Percentiles rank a stretch among this genome's conserved stretches.
Conservation (phyloP, 2,113 vertebrate genomes). For the Gopherus evgoodei region DNA sequence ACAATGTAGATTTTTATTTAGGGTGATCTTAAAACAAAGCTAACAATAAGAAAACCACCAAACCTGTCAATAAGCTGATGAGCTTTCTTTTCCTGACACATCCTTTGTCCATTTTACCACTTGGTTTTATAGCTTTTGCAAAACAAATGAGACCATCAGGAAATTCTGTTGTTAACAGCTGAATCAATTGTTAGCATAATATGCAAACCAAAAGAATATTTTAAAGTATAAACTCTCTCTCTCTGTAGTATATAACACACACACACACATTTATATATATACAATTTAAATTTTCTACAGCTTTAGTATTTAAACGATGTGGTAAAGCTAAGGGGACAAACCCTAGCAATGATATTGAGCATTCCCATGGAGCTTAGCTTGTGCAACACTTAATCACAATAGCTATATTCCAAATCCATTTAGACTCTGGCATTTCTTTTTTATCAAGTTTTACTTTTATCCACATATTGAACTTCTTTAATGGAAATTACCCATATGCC, state of each 20-base stretch:
- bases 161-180: background rate
- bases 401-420: slow-evolving; percentile 28
- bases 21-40: slow-evolving; percentile 27
- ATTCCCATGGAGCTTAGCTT: background rate
- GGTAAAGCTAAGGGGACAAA: background rate
- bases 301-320: slow-evolving; percentile 24
- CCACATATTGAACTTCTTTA: slow-evolving; percentile 50
- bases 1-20: background rate
- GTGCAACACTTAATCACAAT: slow-evolving; percentile 9
- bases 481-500: slow-evolving; percentile 57
- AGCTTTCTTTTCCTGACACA: background rate
- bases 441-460: slow-evolving; percentile 61
- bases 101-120: background rate
- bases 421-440: slow-evolving; percentile 39
- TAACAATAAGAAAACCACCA: background rate
- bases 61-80: background rate
- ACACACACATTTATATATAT: background rate
- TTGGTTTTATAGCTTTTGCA: background rate
- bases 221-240: background rate
- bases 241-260: background rate
- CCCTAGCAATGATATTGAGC: background rate
- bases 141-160: background rate
- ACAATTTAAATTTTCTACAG: background rate
- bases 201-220: background rate
- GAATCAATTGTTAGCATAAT: background rate